Conservation (phyloP, 1,140 invertebrate species). For the Solenopsis invicta region DNA sequence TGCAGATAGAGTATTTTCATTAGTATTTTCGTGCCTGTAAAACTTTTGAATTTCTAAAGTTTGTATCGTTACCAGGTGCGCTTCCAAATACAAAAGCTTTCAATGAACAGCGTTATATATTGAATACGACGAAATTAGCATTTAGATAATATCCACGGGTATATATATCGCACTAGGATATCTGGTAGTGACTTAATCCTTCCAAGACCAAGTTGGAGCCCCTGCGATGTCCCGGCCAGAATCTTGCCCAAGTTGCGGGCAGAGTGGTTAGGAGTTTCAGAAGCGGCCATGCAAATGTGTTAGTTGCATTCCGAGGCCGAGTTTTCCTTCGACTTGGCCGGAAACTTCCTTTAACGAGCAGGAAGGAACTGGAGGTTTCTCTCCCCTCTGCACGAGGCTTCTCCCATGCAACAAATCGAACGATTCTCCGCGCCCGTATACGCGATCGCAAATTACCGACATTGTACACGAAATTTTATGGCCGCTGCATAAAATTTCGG, state of each 20-base stretch:
- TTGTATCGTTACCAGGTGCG: conserved; percentile 18
- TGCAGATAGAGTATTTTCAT: not conserved
- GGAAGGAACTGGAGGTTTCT: conserved; percentile 24
- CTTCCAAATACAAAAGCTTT: conserved; percentile 14
- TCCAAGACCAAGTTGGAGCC: conserved; percentile 50
- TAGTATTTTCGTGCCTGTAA: not conserved
- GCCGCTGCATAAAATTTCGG: not conserved
- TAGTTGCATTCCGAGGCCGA: conserved; percentile 74
- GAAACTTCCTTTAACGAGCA: conserved; percentile 65
- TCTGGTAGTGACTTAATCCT: conserved; percentile 72
- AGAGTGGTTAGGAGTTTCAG: conserved; percentile 68
- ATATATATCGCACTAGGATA: conserved; percentile 26
- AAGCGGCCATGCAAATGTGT: conserved; percentile 75
- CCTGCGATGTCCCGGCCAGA: conserved; percentile 68
- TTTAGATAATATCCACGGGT: conserved; percentile 53
- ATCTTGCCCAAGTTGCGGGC: conserved; percentile 74
- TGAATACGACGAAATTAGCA: conserved; percentile 52
- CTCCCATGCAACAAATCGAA: conserved; percentile 37
- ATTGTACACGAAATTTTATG: conserved; percentile 31
- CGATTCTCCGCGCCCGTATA: not conserved
- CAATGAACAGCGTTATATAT: conserved; percentile 42
- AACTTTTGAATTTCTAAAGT: not conserved
- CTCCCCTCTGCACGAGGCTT: conserved; percentile 9
- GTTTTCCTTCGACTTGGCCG: conserved; percentile 66
- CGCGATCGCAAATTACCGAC: conserved; percentile 3